Evolutionary conservation across 2,888 invertebrate genomes (phyloP).

Genomic region (Pseudococcus jackbeardsleyi): DNA sequence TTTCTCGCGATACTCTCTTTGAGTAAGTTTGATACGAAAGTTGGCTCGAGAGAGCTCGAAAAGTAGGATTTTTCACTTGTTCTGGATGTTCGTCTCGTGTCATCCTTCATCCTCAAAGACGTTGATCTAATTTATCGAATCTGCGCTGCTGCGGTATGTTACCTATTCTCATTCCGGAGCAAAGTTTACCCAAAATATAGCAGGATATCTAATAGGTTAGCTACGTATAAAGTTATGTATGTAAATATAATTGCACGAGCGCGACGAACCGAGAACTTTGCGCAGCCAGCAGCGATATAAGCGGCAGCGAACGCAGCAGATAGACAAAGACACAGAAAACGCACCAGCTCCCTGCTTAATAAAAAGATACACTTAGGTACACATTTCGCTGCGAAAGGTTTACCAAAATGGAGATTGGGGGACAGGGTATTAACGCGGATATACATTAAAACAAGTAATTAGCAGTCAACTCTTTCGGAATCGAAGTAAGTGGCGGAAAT

Average conservation of each 20-base stretch:
- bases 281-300: neutral
- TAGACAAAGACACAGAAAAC: neutral
- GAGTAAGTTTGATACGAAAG: neutral
- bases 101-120: neutral
- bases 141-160: neutral
- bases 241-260: neutral
- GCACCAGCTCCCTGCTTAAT: neutral
- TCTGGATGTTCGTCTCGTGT: too few species aligned
- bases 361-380: neutral
- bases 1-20: neutral
- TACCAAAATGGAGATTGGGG: neutral
- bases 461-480: neutral
- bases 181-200: neutral
- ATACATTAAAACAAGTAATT: slow-evolving; percentile 2
- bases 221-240: neutral
- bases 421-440: neutral
- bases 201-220: neutral
- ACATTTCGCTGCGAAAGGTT: neutral
- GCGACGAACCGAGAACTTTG: neutral
- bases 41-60: too few species aligned
- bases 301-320: neutral
- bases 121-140: neutral
- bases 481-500: neutral
- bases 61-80: too few species aligned
- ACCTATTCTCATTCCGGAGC: neutral